Base-by-base conservation (phyloP, 2,888 invertebrate species). In the Lycophotia porphyrea region DNA sequence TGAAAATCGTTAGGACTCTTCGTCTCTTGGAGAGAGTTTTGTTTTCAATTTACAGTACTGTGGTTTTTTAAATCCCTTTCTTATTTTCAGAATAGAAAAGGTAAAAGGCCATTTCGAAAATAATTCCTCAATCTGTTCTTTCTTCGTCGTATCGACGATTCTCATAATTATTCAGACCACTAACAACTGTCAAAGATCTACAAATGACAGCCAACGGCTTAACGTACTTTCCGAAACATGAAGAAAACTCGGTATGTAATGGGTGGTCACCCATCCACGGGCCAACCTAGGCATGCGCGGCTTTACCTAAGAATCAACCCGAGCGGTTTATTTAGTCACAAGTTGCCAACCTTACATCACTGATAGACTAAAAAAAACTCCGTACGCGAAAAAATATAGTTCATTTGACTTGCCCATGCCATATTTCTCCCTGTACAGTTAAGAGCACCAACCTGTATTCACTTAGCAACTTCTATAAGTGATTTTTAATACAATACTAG, bases 351-450 rank as follows among this genome's bases (percentile, higher is more conserved):
- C 2, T 34, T 21, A 44, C 15, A 5, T 34, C 36, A 2, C 21
- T 11, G 7, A 60, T 15, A 47, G 15, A 31, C 42, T 18, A 66
- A 71, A 74, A 39, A 75, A 74, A 66, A n/a, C 34, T 27, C 24
- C 24, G 9, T 15, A 9, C 13, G 42, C 24, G 39, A 44, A 52
- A 74, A 74, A 66, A 78, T 64, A 78, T 78, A 44, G 42, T 65
- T 74, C 66, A 74, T 78, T 67, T 44, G 66, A 78, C 34, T 49
- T 31, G 18, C 18, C 3, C 24, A n/a, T 15, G 24, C 49, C n/a
- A 78, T 78, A 67, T 78, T 78, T 52, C n/a, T 13, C 18, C 5
- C 1, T 11, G 71, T 64, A 68, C 68, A 64, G 24, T 36, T 44
- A 47, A 1, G 9, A 58, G 0, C 58, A 31, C 0, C 58, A 9